Conservation (phyloP, 2,888 invertebrate species). For the Lymantria monacha region DNA sequence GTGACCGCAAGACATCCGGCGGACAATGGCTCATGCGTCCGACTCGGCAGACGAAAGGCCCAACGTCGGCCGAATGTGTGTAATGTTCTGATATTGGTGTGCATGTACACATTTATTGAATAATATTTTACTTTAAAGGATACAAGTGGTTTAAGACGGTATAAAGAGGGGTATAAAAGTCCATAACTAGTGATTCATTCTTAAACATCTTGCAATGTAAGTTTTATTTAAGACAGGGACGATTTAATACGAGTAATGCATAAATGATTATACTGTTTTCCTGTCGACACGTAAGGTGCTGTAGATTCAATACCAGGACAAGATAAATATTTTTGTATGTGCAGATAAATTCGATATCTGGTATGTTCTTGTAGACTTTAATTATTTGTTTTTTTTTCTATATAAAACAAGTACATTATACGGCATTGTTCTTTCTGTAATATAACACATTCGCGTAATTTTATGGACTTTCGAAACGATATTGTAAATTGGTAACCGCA, state of each 20-base stretch:
- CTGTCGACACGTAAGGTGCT: too few relatives aligned
- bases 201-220: background rate
- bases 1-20: slow-evolving; percentile 81
- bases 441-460: too few relatives aligned
- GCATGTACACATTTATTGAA: slow-evolving; percentile 51
- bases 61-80: slow-evolving; percentile 67
- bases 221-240: background rate
- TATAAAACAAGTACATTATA: too few relatives aligned
- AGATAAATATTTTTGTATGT: too few relatives aligned
- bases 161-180: background rate
- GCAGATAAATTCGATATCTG: too few relatives aligned
- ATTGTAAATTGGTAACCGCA: slow-evolving; percentile 43
- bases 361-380: too few relatives aligned
- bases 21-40: slow-evolving; percentile 63
- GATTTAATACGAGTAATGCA: background rate
- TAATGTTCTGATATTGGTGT: slow-evolving; percentile 67
- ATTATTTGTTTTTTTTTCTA: too few relatives aligned
- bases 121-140: slow-evolving; percentile 40
- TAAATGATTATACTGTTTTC: too few relatives aligned
- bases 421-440: too few relatives aligned
- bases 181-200: slow-evolving; percentile 2
- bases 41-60: slow-evolving; percentile 58
- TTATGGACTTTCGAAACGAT: slow-evolving; percentile 31
- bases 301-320: too few relatives aligned
- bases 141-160: slow-evolving; percentile 21